phyloP scores from a whole-genome alignment of 2,113 vertebrate genomes.

The Bubalus kerabau region DNA sequence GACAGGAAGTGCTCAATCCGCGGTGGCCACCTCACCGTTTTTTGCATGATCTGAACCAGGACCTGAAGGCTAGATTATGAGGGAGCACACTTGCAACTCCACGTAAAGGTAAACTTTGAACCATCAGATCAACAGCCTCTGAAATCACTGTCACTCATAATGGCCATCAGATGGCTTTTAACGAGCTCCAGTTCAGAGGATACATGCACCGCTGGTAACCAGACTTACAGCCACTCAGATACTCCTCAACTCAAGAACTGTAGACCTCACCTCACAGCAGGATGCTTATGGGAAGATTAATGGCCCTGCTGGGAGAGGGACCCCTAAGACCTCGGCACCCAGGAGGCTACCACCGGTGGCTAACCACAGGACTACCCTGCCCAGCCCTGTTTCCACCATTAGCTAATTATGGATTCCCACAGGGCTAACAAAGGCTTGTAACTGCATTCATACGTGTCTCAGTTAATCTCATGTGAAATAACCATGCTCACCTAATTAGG shows the following conservation, averaged over 20 bases:
- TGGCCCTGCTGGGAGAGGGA: background rate
- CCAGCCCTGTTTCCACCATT: background rate
- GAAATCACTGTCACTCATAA: background rate
- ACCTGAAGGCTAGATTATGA: background rate
- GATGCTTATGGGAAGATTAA: background rate
- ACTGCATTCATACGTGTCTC: background rate
- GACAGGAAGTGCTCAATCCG: background rate
- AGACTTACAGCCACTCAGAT: background rate
- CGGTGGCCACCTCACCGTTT: background rate
- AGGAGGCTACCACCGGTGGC: background rate
- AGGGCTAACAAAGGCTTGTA: background rate
- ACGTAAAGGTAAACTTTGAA: background rate
- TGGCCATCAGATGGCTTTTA: background rate
- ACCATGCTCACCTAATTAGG: background rate
- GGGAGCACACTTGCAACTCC: background rate
- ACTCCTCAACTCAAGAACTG: background rate
- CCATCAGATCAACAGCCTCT: background rate
- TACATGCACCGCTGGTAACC: accelerated
- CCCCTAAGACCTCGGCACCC: background rate
- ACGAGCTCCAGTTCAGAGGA: background rate
- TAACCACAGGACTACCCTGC: too few species aligned
- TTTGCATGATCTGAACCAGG: background rate
- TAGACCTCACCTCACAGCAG: background rate
- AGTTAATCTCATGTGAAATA: background rate
- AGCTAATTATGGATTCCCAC: background rate